Percentiles rank a stretch among this genome's conserved stretches.
phyloP scores from a whole-genome alignment of 1,140 invertebrate genomes.

The Pseudoatta argentina region DNA sequence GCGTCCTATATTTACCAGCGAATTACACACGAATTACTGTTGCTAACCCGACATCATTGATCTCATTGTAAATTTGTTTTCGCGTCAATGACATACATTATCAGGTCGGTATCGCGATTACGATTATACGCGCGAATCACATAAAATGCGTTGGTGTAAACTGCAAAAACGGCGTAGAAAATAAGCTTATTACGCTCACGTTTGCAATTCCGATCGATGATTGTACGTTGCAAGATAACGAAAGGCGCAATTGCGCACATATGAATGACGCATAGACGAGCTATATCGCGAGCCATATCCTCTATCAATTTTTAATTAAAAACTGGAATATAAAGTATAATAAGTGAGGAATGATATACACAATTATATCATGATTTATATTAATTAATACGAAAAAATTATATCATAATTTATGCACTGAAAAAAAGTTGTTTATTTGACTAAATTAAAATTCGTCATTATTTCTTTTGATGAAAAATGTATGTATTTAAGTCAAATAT shows the following conservation, averaged over 20 bases:
- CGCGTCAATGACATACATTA: constrained; percentile 16
- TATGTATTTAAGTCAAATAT: no score
- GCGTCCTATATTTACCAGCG: neutral
- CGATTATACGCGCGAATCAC: neutral
- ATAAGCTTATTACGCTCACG: neutral
- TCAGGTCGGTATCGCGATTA: constrained; percentile 17
- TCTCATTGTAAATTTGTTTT: neutral
- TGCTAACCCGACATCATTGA: neutral
- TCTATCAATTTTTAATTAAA: neutral
- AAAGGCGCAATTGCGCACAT: constrained; percentile 11
- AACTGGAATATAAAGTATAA: neutral
- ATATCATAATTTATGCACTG: no score
- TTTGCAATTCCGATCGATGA: neutral
- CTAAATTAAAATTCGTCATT: no score
- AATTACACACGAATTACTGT: neutral
- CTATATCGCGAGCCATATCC: no score
- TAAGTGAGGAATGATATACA: no score
- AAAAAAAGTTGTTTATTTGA: no score
- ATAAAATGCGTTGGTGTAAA: neutral
- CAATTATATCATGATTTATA: no score
- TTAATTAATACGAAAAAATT: no score
- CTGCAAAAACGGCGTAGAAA: constrained; percentile 1
- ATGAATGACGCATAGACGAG: neutral
- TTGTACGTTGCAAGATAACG: neutral
- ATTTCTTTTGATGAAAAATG: no score